Base-by-base conservation (phyloP, 2,888 invertebrate species). In the Ectemnius cavifrons region DNA sequence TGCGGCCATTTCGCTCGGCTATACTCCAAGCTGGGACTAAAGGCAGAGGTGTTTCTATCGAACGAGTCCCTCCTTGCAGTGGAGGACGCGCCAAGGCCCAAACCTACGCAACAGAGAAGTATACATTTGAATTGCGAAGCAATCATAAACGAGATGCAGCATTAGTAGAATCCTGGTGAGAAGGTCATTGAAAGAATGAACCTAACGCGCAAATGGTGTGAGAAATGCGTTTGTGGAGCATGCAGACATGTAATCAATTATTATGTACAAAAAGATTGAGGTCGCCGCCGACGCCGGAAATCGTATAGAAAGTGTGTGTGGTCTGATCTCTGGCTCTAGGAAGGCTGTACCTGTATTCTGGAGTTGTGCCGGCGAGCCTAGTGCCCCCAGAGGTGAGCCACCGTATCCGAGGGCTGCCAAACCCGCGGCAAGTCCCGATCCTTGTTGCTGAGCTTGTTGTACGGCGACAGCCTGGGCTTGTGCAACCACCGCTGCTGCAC, bases 1-100 rank as follows among this genome's bases (percentile, higher is more conserved):
- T 93, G 93, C 45, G 92, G 92, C 92, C 93, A 93, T 85, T 93
- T 93, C 64, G 91, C 92, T 82, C 92, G 88, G 88, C 93, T 93
- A 91, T 95, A 95, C 88, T 95, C 95, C 87, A 95, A 92, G 77
- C 95, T 95, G 69, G 95, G 95, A 81, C 95, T 95, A 89, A 95
- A 95, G 80, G 95, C 95, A 72, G 95, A 95, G 84, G 95, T 95
- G 88, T 94, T 95, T 82, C 95, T 93, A 89, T 95, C 95, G 91
- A 95, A 95, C 28, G 96, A 96, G 91, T 96, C 96, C 78, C 96
- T 93, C 83, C 96, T 93, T 71, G 95, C 95, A 76, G 93, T 93
- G 85, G 94, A 93, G 71, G 94, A 94, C 81, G 91, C 92, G 79
- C 92, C 91, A 60, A 92, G 89, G 68, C 92, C 91, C 69, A 92